Percentiles rank a stretch among this genome's conserved stretches.
phyloP scores from a whole-genome alignment of 2,888 invertebrate species.

The Oasisia sp. region DNA sequence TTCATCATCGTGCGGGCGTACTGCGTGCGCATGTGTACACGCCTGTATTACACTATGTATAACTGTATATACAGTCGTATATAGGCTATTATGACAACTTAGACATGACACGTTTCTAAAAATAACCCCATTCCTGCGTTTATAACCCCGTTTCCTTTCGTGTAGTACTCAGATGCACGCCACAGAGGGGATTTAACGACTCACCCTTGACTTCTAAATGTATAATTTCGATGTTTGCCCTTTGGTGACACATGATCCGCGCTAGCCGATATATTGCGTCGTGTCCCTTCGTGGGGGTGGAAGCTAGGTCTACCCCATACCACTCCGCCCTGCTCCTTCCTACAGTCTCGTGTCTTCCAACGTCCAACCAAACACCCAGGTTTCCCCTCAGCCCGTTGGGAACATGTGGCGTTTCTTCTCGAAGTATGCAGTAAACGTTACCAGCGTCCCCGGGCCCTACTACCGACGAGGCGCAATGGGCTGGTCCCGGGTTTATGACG shows the following conservation, averaged over 20 bases:
- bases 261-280: neutral
- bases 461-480: neutral
- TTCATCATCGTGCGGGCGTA: neutral
- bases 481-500: neutral
- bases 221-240: neutral
- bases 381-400: neutral
- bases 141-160: neutral
- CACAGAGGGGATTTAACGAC: neutral
- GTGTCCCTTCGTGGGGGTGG: neutral
- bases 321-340: neutral
- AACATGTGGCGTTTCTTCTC: neutral
- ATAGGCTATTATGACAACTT: no score
- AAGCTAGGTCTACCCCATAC: neutral
- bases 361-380: neutral
- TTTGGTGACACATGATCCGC: neutral
- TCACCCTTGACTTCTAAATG: neutral
- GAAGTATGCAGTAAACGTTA: neutral
- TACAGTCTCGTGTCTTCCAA: neutral
- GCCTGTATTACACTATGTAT: neutral
- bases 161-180: neutral
- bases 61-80: no score
- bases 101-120: neutral
- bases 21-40: neutral
- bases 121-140: neutral
- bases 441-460: neutral